Evolutionary conservation across 2,888 invertebrate species (phyloP), one percentile per base, ranked within the genome.

Genomic region (Horisme vitalbata): DNA sequence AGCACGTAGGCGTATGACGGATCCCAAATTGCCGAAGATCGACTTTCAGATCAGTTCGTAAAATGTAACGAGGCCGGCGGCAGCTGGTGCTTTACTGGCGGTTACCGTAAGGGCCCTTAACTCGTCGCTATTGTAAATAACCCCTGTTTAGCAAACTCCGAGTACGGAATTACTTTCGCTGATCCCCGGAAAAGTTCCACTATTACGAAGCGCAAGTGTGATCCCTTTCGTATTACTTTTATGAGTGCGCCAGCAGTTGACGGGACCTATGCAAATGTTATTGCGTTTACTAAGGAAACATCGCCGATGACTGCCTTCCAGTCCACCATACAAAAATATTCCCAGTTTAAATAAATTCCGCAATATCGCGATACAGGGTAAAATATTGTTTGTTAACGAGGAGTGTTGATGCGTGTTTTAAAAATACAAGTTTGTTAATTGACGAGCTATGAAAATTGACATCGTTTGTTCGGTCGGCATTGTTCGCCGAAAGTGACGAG

Each of bases 241-340:
- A 79, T 75, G 77, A 75, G 77, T 68, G 71, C 69, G 69, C 72
- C 76, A 76, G 71, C 77, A 75, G 78, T 77, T 75, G 76, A 75
- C 73, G 74, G 68, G 72, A 75, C 80, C 82, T 83, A 85, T 84
- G 84, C 79, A 80, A 83, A 84, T 84, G 78, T 82, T 82, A 83
- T 83, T 77, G 75, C 78, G 73, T 70, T 72, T 68, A 70, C 71
- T 70, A 71, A 71, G 73, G 63, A 73, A 75, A 76, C 72, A 73
- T 61, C 63, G 68, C 65, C 41, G 49, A 59, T 56, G 61, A 67
- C 59, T 45, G 45, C 39, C 52, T 38, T 36, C 31, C 57, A 48
- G 43, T 48, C 46, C 32, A 41, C 36, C 37, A 34, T 31, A 45
- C 23, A 45, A 36, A 31, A 36, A 38, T 26, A 34, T 23, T 20